Conservation (phyloP, 2,888 invertebrate genomes). For the Limenitis camilla region DNA sequence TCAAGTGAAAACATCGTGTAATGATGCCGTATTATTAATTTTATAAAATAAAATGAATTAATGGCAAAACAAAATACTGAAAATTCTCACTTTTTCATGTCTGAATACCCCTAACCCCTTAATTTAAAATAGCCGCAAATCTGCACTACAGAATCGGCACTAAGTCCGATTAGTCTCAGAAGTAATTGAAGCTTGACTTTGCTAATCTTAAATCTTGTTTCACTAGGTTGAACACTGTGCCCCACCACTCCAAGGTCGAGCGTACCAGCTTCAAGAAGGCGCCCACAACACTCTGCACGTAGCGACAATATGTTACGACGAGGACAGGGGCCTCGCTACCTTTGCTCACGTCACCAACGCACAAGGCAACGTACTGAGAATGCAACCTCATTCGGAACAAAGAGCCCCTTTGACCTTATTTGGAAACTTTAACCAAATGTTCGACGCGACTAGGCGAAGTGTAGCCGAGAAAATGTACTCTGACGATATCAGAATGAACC, state of each 20-base stretch:
- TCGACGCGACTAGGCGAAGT: slow-evolving; percentile 51
- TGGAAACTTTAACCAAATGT: slow-evolving; percentile 46
- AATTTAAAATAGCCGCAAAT: not conserved
- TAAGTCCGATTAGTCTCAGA: not conserved
- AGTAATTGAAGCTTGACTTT: too few relatives aligned
- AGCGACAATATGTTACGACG: slow-evolving; percentile 56
- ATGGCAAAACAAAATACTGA: too few relatives aligned
- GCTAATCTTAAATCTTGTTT: not conserved
- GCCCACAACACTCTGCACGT: slow-evolving; percentile 40
- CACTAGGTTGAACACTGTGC: slow-evolving; percentile 49
- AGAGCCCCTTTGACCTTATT: too few relatives aligned
- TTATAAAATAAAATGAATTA: too few relatives aligned
- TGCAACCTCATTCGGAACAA: slow-evolving; percentile 8
- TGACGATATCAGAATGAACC: slow-evolving; percentile 46
- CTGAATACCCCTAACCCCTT: too few relatives aligned
- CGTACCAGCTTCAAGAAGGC: slow-evolving; percentile 41
- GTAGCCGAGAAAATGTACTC: slow-evolving; percentile 56
- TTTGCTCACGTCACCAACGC: slow-evolving; percentile 35
- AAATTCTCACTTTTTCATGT: too few relatives aligned
- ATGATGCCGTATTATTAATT: too few relatives aligned
- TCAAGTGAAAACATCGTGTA: too few relatives aligned
- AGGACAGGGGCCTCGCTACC: slow-evolving; percentile 42
- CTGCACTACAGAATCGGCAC: not conserved
- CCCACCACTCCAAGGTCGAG: slow-evolving; percentile 55
- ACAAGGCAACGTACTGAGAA: slow-evolving; percentile 31